Base-by-base conservation (phyloP, 2,797 vertebrate genomes). In the Tenualosa ilisha region DNA sequence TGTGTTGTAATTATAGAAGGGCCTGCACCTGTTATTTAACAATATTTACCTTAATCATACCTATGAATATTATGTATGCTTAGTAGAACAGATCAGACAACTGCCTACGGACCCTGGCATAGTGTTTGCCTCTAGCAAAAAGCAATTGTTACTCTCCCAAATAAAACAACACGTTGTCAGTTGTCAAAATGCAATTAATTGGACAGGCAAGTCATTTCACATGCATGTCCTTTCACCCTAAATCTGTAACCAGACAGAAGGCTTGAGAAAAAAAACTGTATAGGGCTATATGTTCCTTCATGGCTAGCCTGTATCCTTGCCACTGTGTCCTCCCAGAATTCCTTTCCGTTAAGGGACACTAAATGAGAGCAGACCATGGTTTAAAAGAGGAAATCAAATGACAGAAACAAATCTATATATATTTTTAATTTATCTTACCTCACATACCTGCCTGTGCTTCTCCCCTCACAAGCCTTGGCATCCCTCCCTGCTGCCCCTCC, bases 121-220 rank as follows among this genome's bases (percentile, higher is more conserved):
- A 88, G 92, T 93, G 93, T 88, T 92, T 93, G 93, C 93, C 92
- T 92, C 88, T 92, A 91, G 92, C 92, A 92, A 94, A 89, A 94
- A 95, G 93, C 89, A 94, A 95, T 93, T 93, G 94, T 94, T 95
- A 95, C 95, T 94, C 95, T 92, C 92, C 92, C 93, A 91, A 93
- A 94, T 89, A 91, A 94, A 91, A 96, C 95, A 94, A 96, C 95
- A 96, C 95, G 94, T 96, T 96, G 96, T 96, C 95, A 96, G 93
- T n/a, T n/a, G n/a, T 95, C 95, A 96, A 94, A 86, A 96, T 94
- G 96, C 96, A 97, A 97, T 97, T 97, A 97, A 97, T 97, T 94
- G 94, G 93, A 96, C 83, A 94, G 94, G 94, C 92, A 95, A 96
- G 94, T 97, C 93, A 96, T 97, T 97, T 96, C 93, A 93, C 93